Conservation (phyloP, 2,888 invertebrate species). For the Andrena praecox region DNA sequence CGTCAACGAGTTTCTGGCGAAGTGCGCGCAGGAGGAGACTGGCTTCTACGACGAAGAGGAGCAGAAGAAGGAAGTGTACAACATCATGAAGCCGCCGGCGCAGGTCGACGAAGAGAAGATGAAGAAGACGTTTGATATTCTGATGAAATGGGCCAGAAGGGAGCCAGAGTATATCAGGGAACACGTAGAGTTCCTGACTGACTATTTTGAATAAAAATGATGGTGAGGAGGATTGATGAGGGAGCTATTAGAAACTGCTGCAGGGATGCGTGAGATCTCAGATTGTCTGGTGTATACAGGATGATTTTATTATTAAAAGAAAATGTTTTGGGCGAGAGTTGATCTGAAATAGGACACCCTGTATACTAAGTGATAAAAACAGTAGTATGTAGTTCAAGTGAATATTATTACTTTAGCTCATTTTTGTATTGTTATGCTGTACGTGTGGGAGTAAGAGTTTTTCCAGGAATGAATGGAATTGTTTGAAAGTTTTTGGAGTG, state of each 20-base stretch:
- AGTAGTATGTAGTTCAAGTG: too few species aligned
- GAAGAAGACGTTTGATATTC: slow-evolving; percentile 6
- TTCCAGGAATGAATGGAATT: too few species aligned
- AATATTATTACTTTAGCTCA: too few species aligned
- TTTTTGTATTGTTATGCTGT: too few species aligned
- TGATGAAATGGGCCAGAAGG: slow-evolving; percentile 16
- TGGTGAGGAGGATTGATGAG: neutral
- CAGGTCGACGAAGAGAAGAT: slow-evolving; percentile 4
- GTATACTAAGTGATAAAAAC: too few species aligned
- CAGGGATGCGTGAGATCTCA: too few species aligned
- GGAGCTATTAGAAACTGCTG: too few species aligned
- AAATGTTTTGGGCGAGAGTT: too few species aligned
- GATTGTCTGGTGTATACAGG: neutral
- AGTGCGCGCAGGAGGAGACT: slow-evolving; percentile 3
- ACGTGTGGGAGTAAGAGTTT: too few species aligned
- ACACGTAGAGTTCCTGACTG: slow-evolving; percentile 16
- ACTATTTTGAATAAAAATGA: slow-evolving; percentile 1
- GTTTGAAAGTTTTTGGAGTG: too few species aligned
- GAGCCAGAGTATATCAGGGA: slow-evolving; percentile 14
- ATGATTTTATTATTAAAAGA: neutral
- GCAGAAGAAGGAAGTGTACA: slow-evolving; percentile 5
- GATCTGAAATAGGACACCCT: too few species aligned
- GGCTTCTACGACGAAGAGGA: neutral
- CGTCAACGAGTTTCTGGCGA: slow-evolving; percentile 10
- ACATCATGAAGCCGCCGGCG: neutral